phyloP scores from a whole-genome alignment of 2,113 vertebrate species.

The Proterorhinus semilunaris region DNA sequence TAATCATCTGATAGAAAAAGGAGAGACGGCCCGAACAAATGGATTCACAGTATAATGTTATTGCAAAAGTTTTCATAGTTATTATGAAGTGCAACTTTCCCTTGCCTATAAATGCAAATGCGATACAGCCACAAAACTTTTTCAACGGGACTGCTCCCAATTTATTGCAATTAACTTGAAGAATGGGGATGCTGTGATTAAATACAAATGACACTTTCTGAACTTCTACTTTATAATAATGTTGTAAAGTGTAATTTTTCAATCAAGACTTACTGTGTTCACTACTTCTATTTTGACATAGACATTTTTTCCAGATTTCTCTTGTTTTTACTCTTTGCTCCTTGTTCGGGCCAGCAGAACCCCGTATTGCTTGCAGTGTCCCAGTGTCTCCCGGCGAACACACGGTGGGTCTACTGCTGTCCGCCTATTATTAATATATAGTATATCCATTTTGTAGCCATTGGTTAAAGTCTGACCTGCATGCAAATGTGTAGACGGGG shows the following conservation, averaged over 20 bases:
- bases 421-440: slow-evolving; percentile 15
- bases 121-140: background rate
- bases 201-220: no score
- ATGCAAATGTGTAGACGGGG: slow-evolving; percentile 64
- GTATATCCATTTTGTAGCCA: slow-evolving; percentile 5
- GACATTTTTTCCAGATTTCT: background rate
- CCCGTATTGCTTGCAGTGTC: slow-evolving; percentile 2
- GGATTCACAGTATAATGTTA: slow-evolving; percentile 3
- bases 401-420: slow-evolving; percentile 5
- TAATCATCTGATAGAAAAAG: slow-evolving; percentile 18
- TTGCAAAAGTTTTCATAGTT: background rate
- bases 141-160: no score
- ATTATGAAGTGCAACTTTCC: background rate
- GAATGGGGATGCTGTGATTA: no score
- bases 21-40: background rate
- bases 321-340: background rate
- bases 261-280: no score
- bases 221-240: no score
- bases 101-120: background rate
- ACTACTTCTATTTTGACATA: no score
- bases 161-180: no score
- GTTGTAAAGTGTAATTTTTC: no score
- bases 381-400: slow-evolving; percentile 10
- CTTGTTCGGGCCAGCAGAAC: background rate
- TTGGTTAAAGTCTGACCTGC: slow-evolving; percentile 43